phyloP scores from a whole-genome alignment of 2,888 invertebrate species.

The Cacoxenus indagator region DNA sequence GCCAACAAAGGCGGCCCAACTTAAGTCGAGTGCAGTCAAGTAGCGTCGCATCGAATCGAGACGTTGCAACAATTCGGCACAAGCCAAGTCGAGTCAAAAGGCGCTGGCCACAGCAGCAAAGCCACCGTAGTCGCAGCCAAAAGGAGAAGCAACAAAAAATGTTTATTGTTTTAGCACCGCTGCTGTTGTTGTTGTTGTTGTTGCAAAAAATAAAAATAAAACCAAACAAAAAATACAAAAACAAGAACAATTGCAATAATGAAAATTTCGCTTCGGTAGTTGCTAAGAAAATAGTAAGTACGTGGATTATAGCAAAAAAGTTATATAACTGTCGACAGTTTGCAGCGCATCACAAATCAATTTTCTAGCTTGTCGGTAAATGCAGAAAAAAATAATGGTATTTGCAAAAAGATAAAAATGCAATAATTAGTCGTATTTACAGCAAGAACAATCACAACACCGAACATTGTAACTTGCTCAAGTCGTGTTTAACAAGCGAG shows the following conservation, averaged over 20 bases:
- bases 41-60: not conserved
- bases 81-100: not conserved
- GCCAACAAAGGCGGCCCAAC: not conserved
- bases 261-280: not conserved
- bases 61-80: not conserved
- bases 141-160: not conserved
- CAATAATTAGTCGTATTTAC: not conserved
- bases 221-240: not conserved
- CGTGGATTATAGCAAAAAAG: no score
- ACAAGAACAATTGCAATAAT: not conserved
- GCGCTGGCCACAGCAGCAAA: not conserved
- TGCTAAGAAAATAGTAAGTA: not conserved
- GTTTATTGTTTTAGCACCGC: not conserved
- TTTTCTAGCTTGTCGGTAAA: not conserved
- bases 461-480: not conserved
- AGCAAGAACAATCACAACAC: not conserved
- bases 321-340: not conserved
- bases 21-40: not conserved
- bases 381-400: not conserved
- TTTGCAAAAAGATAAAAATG: not conserved
- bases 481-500: not conserved
- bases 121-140: not conserved
- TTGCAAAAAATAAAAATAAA: not conserved
- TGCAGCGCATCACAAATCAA: conserved; percentile 2
- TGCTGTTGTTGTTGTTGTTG: not conserved